Evolutionary conservation across 2,797 vertebrate genomes (phyloP).

Genomic region (Ataeniobius toweri): DNA sequence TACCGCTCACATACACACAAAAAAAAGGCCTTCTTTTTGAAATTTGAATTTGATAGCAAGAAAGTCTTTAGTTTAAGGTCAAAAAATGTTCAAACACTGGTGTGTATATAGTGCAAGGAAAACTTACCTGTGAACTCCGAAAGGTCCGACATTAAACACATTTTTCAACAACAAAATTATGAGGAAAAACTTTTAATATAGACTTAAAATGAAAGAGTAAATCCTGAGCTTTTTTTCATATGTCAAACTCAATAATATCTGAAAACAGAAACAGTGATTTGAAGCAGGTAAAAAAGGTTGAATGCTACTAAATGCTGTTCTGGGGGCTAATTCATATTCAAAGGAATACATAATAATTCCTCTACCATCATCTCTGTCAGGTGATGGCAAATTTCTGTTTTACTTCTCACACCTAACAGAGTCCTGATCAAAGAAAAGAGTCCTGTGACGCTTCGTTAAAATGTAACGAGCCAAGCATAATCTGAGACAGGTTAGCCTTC

Average conservation of each 20-base stretch:
- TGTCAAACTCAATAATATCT: neutral
- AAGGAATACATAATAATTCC: conserved; percentile 50
- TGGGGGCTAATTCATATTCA: conserved; percentile 54
- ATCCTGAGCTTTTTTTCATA: neutral
- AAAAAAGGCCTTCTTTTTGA: neutral
- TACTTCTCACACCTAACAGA: conserved; percentile 42
- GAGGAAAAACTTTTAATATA: neutral
- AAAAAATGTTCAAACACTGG: neutral
- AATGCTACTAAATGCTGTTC: conserved; percentile 18
- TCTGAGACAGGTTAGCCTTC: conserved; percentile 44
- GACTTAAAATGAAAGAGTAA: too few species aligned
- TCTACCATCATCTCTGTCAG: conserved; percentile 59
- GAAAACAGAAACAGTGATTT: conserved; percentile 13
- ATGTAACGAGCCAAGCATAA: conserved; percentile 54
- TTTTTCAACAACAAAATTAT: neutral
- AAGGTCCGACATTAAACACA: neutral
- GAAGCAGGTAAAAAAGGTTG: conserved; percentile 16
- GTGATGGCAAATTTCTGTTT: conserved; percentile 50
- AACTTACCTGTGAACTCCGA: neutral
- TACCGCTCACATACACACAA: neutral
- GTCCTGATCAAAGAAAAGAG: conserved; percentile 56
- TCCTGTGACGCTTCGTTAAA: conserved; percentile 44
- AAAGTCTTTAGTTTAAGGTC: neutral
- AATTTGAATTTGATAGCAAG: neutral
- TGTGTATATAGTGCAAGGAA: neutral